Base-by-base conservation (phyloP, 2,797 vertebrate species). In the Neosilurus hyrtlii region DNA sequence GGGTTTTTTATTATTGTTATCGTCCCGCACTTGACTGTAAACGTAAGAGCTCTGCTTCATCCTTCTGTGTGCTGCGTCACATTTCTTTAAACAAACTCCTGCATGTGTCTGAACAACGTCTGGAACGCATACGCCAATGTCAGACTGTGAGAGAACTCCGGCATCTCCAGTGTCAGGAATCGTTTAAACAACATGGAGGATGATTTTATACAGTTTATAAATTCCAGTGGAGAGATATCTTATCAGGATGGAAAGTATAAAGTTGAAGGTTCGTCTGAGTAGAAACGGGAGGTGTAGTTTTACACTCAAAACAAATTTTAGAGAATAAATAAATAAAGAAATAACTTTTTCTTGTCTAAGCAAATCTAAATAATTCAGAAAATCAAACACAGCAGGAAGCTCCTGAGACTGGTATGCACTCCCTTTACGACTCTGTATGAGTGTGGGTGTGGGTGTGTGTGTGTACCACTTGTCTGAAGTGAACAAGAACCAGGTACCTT, bases 401-500 rank as follows among this genome's bases (percentile, higher is more conserved):
- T 65, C 4, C 68, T 12, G 22, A 54, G 72, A 11, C 81, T 65
- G 22, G 12, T n/a, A 67, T 57, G 63, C 9, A 26, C 16, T 61
- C 30, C 35, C 4, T 49, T 30, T 20, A 20, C 2, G 3, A 30
- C 37, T 65, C 66, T 72, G 74, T 76, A 61, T 43, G 37, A 2
- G 37, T 43, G 37, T 43, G 37, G 2, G 37, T 43, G 37, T 43
- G 37, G 2, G 37, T 43, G 37, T 43, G 37, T 43, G 37, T 56
- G 59, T 26, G 30, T 3, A 16, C n/a, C 5, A 22, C 14, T 9
- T 56, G 37, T 85, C 56, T 63, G 71, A 30, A 56, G 54, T 22
- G 71, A 81, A 81, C 83, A 76, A 10, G 16, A 76, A 75, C 59
- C 78, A 84, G 83, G 72, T 59, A 80, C 18, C 52, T 59, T 4